A percentile compares a stretch with the other conserved stretches of the same genome.
Conservation (phyloP, 2,888 invertebrate species). For the Euplagia quadripunctaria region DNA sequence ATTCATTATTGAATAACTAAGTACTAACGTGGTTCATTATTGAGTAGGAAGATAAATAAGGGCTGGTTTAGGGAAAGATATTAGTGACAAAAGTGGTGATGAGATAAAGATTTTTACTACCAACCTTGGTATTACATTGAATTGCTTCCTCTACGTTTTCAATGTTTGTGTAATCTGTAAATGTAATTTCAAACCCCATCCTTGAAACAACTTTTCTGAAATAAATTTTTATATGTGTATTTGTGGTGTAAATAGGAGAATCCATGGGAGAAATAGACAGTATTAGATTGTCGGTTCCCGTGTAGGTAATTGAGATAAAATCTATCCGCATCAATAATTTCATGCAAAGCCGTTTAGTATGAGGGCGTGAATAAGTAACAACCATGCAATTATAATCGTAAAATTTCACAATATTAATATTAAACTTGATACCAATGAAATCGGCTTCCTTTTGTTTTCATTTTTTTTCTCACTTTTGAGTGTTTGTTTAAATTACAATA, state of each 20-base stretch:
- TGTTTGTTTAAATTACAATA: no score
- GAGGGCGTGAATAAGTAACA: neutral
- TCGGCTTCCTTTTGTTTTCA: no score
- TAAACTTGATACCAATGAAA: no score
- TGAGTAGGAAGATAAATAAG: no score
- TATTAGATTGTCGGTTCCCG: no score
- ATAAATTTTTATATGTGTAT: conserved; percentile 48
- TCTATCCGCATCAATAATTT: neutral
- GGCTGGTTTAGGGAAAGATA: no score
- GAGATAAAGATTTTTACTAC: conserved; percentile 28
- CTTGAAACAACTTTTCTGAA: conserved; percentile 88
- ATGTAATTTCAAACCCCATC: conserved; percentile 91
- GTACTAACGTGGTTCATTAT: no score
- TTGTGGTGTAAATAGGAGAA: neutral
- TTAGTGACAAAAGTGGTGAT: no score
- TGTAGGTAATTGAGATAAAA: neutral
- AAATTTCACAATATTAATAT: no score
- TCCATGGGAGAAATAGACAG: neutral
- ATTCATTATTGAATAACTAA: no score
- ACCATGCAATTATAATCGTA: no score
- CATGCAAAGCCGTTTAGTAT: neutral
- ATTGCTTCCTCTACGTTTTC: conserved; percentile 90
- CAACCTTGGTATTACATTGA: conserved; percentile 94
- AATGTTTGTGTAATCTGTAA: conserved; percentile 92
- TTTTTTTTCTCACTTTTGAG: no score